Evolutionary conservation across 2,113 vertebrate species (phyloP), one percentile per base, ranked within the genome.

Genomic region (Ariopsis seemanni): DNA sequence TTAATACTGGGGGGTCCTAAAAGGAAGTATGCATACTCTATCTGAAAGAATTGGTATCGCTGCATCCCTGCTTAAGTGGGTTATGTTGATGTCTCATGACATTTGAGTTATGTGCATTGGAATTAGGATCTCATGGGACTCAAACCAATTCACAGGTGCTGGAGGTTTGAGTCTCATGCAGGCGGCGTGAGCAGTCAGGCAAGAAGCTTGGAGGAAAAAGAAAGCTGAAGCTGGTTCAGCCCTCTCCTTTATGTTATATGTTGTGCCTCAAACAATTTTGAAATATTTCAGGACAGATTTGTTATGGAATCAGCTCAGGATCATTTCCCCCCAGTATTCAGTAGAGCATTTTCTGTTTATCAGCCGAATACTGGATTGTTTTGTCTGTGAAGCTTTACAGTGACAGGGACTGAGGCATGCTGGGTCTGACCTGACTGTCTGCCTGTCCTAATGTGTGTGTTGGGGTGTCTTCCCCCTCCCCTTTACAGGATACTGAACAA

Each of bases 401-500:
- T 42, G 34, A 9, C 55, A 22, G 55, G 17, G 11, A 42, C 17
- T 10, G 18, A 12, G 55, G 78, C 18, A 42, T 81, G 52, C 50
- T 79, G 52, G 75, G 12, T 57, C 30, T n/a, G 27, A 42, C 57
- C 79, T 18, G 48, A 78, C 5, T 2, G 75, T 4, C 52, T 4
- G 75, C n/a, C 25, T 79, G 52, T 27, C 27, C 7, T 79, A 17
- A 55, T 12, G 1, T 8, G 48, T 53, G 25, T 53, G 48, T 4
- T 77, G 34, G 17, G 0, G 0, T 74, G 2, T 71, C 1, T 42
- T 15, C 58, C n/a, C 71, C 12, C 60, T 25, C 11, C 67, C 12
- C 42, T 1, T 17, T 74, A 0, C 34, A 99, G 98, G 97, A 98
- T 58, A 91, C 93, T 83, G 95, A 96, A 81, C 91, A 93, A 2